A percentile compares a stretch with the other conserved stretches of the same genome.
phyloP scores from a whole-genome alignment of 2,888 invertebrate genomes.

The Aphodius sticticus region DNA sequence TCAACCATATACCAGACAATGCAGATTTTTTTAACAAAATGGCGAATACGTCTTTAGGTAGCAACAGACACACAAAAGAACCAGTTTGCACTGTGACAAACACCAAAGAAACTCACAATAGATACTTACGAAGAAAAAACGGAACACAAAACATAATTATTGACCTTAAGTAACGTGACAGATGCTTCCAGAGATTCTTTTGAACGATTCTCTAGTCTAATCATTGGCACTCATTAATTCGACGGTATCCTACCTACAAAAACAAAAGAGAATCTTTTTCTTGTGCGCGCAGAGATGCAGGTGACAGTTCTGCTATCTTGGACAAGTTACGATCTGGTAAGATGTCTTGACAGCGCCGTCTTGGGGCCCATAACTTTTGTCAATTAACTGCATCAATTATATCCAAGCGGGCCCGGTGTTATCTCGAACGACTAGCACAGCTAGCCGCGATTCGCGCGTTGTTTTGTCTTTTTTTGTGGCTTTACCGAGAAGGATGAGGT shows the following conservation, averaged over 20 bases:
- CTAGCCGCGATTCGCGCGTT: not conserved
- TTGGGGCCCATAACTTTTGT: slow-evolving; percentile 33
- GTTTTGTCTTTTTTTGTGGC: not conserved
- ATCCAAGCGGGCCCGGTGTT: slow-evolving; percentile 25
- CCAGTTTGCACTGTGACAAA: not conserved
- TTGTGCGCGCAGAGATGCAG: not conserved
- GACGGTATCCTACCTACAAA: not conserved
- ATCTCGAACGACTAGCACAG: slow-evolving; percentile 10
- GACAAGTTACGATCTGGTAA: slow-evolving; percentile 31
- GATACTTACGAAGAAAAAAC: not conserved
- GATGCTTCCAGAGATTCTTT: not conserved
- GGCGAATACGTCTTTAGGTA: not conserved
- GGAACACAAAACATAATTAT: not conserved
- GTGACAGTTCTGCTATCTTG: not conserved
- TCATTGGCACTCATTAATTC: not conserved
- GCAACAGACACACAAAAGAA: not conserved
- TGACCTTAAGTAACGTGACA: not conserved
- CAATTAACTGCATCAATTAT: slow-evolving; percentile 36
- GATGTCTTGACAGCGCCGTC: slow-evolving; percentile 8
- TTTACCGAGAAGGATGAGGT: not conserved
- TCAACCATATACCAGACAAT: not conserved
- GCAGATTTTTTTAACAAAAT: not conserved
- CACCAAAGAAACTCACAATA: not conserved
- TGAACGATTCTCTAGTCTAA: not conserved
- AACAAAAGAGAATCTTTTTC: slow-evolving; percentile 4